phyloP scores from a whole-genome alignment of 2,113 vertebrate species.

The Neofelis nebulosa region DNA sequence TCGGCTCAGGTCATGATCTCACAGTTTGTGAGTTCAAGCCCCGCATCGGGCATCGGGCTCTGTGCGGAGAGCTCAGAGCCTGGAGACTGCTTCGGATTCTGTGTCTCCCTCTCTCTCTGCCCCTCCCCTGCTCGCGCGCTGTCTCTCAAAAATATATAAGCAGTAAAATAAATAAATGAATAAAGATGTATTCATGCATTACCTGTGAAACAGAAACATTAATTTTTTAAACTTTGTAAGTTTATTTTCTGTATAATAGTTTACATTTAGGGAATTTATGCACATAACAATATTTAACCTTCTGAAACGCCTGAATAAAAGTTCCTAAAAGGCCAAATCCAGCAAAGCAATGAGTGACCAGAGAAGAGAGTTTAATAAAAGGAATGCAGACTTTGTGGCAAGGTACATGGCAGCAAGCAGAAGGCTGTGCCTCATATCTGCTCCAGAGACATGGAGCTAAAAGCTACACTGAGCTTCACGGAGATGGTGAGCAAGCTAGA shows the following conservation, averaged over 20 bases:
- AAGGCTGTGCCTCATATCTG: neutral
- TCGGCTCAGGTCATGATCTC: too few species aligned
- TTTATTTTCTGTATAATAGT: constrained; percentile 26
- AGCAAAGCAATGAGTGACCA: neutral
- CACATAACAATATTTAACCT: neutral
- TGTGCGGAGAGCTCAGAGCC: too few species aligned
- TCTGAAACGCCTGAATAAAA: constrained; percentile 34
- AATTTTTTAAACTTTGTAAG: neutral
- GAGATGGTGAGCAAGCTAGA: neutral
- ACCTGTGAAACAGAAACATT: constrained; percentile 21
- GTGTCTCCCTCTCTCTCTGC: too few species aligned
- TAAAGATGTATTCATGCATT: neutral
- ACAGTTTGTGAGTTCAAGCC: too few species aligned
- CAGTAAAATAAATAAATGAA: too few species aligned
- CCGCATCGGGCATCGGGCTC: too few species aligned
- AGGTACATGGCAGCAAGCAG: neutral
- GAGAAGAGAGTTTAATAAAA: neutral
- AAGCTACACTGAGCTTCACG: neutral
- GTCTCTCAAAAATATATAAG: too few species aligned
- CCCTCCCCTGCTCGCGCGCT: too few species aligned
- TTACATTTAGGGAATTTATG: neutral
- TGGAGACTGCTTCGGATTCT: too few species aligned
- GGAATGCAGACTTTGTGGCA: neutral
- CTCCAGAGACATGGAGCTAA: neutral
- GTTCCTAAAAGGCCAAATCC: neutral